These are phyloP conservation scores for Cynodonichthys magdalenae DNA, from an alignment of 2,797 vertebrate genomes.

Conservation along the genomic window DNA sequence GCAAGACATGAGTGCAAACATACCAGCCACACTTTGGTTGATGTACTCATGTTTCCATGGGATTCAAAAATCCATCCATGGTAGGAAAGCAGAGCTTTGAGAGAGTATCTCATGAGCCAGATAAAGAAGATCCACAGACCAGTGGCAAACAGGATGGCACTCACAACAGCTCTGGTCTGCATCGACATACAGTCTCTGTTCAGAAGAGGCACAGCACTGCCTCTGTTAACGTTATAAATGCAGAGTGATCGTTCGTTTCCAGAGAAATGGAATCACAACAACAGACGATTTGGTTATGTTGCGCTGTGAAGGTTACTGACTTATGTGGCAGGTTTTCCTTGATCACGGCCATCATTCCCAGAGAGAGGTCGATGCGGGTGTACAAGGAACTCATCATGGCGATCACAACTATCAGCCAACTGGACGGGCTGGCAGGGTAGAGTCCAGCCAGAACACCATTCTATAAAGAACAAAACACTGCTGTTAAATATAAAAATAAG, in stretches of 20 bases:
- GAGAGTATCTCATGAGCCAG: conserved; percentile 86
- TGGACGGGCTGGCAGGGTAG: conserved; percentile 93
- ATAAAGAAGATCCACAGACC: conserved; percentile 89
- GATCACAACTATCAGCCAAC: conserved; percentile 90
- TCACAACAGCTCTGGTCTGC: conserved; percentile 79
- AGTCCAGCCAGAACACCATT: conserved; percentile 91
- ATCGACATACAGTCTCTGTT: conserved; percentile 73
- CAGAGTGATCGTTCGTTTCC: too few relatives aligned
- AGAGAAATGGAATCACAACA: not conserved
- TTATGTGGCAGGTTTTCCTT: conserved; percentile 82
- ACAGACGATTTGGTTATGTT: not conserved
- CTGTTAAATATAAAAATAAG: too few relatives aligned
- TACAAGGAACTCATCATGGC: conserved; percentile 90
- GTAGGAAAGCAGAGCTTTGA: conserved; percentile 91
- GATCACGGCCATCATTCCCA: conserved; percentile 87
- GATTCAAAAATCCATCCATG: conserved; percentile 96
- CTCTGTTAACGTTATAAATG: conserved; percentile 12
- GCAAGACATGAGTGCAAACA: conserved; percentile 24
- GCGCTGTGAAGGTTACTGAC: conserved; percentile 68
- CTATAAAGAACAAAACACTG: conserved; percentile 70
- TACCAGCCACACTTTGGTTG: conserved; percentile 91
- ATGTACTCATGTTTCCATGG: conserved; percentile 85
- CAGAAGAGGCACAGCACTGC: conserved; percentile 35
- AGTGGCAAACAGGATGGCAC: conserved; percentile 88
- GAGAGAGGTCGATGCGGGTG: conserved; percentile 84